Percentiles rank a stretch among this genome's conserved stretches.
phyloP scores from a whole-genome alignment of 2,113 vertebrate species.

The Eurystomus gularis region DNA sequence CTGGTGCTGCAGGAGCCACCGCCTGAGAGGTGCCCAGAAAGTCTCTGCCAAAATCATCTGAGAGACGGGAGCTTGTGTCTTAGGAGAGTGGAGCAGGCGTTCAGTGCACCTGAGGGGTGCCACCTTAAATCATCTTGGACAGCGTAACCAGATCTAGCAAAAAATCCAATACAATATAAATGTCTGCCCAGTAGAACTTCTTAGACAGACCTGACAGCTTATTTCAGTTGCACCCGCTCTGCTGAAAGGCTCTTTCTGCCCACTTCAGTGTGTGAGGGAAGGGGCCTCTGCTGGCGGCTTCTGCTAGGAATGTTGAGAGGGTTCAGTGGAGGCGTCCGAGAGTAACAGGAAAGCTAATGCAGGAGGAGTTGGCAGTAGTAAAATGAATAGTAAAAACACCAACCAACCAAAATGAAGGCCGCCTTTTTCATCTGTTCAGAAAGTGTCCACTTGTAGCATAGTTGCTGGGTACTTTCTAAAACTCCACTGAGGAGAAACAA shows the following conservation, averaged over 20 bases:
- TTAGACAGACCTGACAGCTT: accelerated
- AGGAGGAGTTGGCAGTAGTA: background rate
- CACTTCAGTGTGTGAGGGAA: background rate
- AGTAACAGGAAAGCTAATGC: background rate
- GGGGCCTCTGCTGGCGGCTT: background rate
- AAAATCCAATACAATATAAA: accelerated
- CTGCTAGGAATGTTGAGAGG: background rate
- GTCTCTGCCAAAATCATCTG: background rate
- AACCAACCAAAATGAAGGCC: background rate
- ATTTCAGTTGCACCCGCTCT: accelerated
- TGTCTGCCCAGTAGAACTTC: background rate
- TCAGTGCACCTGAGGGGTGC: accelerated
- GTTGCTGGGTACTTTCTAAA: background rate
- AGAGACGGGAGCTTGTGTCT: background rate
- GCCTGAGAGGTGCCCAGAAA: background rate
- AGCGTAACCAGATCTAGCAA: background rate
- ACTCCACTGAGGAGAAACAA: background rate
- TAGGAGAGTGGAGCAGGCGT: accelerated
- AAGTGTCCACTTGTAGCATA: background rate
- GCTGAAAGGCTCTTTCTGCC: background rate
- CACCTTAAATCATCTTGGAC: background rate
- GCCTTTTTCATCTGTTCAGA: background rate
- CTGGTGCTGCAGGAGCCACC: background rate
- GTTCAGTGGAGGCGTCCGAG: background rate
- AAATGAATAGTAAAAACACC: background rate